Evolutionary conservation across 1,140 invertebrate genomes (phyloP).

Genomic region (Cyphomyrmex costatus): DNA sequence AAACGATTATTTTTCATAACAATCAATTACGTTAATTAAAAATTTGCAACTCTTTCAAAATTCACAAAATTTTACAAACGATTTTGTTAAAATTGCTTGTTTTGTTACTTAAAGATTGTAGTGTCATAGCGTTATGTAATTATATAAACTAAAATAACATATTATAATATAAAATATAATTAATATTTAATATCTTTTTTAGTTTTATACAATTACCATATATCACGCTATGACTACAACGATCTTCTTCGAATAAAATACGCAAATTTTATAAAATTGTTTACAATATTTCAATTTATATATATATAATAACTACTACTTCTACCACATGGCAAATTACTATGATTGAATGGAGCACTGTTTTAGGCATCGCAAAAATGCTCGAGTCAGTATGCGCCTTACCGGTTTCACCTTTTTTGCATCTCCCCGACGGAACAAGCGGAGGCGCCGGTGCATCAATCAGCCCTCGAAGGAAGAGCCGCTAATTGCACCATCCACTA

Average conservation of each 20-base stretch:
- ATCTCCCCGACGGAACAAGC: slow-evolving; percentile 39
- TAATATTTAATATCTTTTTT: too few species aligned
- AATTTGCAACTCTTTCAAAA: not conserved
- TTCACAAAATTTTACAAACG: not conserved
- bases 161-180: not conserved
- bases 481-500: slow-evolving; percentile 77
- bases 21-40: not conserved
- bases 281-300: not conserved
- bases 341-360: not conserved
- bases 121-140: too few species aligned
- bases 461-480: slow-evolving; percentile 74
- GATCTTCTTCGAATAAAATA: too few species aligned
- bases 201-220: too few species aligned
- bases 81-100: not conserved
- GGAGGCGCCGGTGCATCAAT: slow-evolving; percentile 76
- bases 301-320: not conserved
- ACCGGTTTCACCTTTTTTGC: slow-evolving; percentile 32
- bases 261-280: too few species aligned
- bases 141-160: not conserved
- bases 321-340: slow-evolving; percentile 27
- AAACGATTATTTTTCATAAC: not conserved
- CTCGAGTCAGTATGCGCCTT: slow-evolving; percentile 46
- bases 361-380: slow-evolving; percentile 32
- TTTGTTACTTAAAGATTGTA: not conserved
- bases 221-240: too few species aligned